These are phyloP conservation scores for Hemichromis elongatus DNA, from an alignment of 2,113 vertebrate species.

Conservation along the genomic window DNA sequence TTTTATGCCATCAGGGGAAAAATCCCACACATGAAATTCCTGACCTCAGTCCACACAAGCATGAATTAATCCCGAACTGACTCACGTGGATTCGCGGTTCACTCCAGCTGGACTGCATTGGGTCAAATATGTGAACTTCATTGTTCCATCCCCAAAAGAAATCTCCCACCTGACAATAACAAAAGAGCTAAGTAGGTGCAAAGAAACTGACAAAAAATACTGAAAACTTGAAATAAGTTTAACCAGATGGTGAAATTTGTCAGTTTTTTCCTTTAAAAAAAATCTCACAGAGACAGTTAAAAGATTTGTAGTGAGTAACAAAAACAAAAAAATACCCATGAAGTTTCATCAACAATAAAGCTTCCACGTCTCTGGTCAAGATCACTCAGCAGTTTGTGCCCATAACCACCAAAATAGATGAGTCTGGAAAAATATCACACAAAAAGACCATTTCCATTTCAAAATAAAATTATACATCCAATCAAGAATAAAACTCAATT, in stretches of 20 bases:
- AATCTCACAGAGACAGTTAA: neutral
- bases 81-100: conserved; percentile 82
- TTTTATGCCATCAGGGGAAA: neutral
- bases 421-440: conserved; percentile 69
- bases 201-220: neutral
- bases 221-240: neutral
- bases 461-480: neutral
- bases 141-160: conserved; percentile 97
- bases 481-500: too few species aligned
- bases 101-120: conserved; percentile 78
- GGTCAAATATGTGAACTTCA: conserved; percentile 91
- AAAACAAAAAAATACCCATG: conserved; percentile 81
- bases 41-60: neutral
- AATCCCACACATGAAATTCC: neutral
- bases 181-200: neutral
- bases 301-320: neutral
- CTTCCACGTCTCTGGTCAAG: conserved; percentile 73
- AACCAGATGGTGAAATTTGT: neutral
- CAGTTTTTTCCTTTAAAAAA: neutral
- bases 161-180: conserved; percentile 76
- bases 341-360: conserved; percentile 90
- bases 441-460: neutral
- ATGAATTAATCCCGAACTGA: neutral
- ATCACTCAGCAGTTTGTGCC: conserved; percentile 82
- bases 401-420: conserved; percentile 94